Percentiles rank a stretch among this genome's conserved stretches.
phyloP scores from a whole-genome alignment of 2,888 invertebrate species.

The Pimpla rufipes region DNA sequence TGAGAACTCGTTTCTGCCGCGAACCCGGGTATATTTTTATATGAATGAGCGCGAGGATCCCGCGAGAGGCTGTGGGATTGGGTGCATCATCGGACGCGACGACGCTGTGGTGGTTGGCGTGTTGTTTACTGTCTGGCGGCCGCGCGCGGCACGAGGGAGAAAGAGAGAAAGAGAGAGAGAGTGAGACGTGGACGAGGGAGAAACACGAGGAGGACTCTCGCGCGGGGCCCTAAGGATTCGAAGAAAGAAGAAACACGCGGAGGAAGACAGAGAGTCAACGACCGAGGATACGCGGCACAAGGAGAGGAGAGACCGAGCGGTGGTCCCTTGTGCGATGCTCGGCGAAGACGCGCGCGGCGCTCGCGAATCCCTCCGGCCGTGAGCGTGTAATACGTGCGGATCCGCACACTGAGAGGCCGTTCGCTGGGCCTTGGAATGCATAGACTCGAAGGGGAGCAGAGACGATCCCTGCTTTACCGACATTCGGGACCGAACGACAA shows the following conservation, averaged over 20 bases:
- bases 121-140: conserved; percentile 82
- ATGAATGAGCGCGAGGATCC: conserved; percentile 52
- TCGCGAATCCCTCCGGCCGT: conserved; percentile 53
- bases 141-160: conserved; percentile 48
- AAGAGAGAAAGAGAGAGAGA: neutral
- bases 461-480: conserved; percentile 13
- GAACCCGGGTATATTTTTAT: conserved; percentile 20
- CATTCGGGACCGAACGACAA: neutral
- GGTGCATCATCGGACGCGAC: conserved; percentile 39
- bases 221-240: conserved; percentile 78
- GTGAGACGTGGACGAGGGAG: conserved; percentile 72
- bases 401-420: conserved; percentile 19
- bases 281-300: conserved; percentile 73
- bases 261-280: conserved; percentile 80
- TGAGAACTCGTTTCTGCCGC: conserved; percentile 16
- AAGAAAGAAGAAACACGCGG: conserved; percentile 81
- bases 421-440: conserved; percentile 6
- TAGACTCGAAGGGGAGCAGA: neutral
- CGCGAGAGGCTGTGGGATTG: conserved; percentile 7
- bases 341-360: conserved; percentile 36
- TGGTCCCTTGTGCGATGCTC: conserved; percentile 56
- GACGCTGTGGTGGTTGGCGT: conserved; percentile 64
- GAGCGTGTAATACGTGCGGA: neutral
- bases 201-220: conserved; percentile 71
- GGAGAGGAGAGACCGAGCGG: conserved; percentile 48